Evolutionary conservation across 2,888 invertebrate genomes (phyloP).

Genomic region (Falcaria lacertinaria): DNA sequence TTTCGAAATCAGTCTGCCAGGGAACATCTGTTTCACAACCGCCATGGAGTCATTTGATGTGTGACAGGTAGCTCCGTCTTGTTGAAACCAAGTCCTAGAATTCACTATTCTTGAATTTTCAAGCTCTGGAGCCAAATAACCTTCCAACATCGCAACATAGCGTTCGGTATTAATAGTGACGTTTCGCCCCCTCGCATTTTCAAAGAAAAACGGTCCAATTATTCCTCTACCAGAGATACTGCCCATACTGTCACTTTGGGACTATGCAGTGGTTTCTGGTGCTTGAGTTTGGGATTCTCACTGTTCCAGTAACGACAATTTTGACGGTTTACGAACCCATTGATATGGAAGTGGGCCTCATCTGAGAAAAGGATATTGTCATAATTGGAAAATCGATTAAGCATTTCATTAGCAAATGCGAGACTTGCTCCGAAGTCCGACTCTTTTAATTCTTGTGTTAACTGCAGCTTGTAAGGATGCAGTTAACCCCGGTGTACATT

Average conservation of each 20-base stretch:
- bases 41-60: slow-evolving; percentile 3
- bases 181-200: slow-evolving; percentile 8
- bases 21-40: slow-evolving; percentile 3
- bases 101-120: slow-evolving; percentile 10
- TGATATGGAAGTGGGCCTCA: no score
- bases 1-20: slow-evolving; percentile 13
- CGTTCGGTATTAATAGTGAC: slow-evolving; percentile 11
- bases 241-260: slow-evolving; percentile 14
- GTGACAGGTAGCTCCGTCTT: slow-evolving; percentile 10
- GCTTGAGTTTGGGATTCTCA: slow-evolving; percentile 10
- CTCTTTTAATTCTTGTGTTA: slow-evolving; percentile 7
- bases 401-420: slow-evolving; percentile 7
- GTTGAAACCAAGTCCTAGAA: slow-evolving; percentile 12
- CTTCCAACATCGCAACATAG: slow-evolving; percentile 10
- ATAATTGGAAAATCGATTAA: slow-evolving; percentile 10
- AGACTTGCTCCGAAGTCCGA: slow-evolving; percentile 7
- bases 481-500: no score
- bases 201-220: slow-evolving; percentile 16
- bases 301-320: slow-evolving; percentile 12
- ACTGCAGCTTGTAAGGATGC: slow-evolving; percentile 7
- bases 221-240: slow-evolving; percentile 14
- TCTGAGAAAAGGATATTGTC: no score
- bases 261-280: slow-evolving; percentile 10
- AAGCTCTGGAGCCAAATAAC: slow-evolving; percentile 9
- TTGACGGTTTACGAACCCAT: slow-evolving; percentile 8